phyloP scores from a whole-genome alignment of 2,888 invertebrate genomes.

The Acleris sparsana region DNA sequence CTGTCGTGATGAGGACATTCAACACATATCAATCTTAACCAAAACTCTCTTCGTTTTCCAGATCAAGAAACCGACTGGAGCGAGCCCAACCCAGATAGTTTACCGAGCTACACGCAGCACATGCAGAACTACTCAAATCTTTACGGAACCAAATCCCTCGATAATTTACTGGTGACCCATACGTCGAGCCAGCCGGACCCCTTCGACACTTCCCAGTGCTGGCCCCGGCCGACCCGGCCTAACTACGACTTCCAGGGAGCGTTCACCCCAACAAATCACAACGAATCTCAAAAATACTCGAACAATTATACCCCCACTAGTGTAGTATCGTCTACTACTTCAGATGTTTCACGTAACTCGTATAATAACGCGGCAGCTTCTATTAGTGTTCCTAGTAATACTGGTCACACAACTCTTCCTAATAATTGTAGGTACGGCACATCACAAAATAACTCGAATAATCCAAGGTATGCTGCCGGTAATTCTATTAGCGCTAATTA shows the following conservation, averaged over 20 bases:
- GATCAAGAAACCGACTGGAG: slow-evolving; percentile 66
- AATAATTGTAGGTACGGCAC: slow-evolving; percentile 25
- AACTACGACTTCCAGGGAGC: slow-evolving; percentile 50
- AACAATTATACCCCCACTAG: slow-evolving; percentile 45
- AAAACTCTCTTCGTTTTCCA: slow-evolving; percentile 47
- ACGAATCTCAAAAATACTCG: slow-evolving; percentile 65
- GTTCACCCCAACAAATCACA: slow-evolving; percentile 43
- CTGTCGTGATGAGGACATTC: too few species aligned
- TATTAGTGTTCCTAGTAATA: slow-evolving; percentile 42
- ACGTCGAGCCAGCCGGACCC: slow-evolving; percentile 56
- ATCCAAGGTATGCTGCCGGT: slow-evolving; percentile 1
- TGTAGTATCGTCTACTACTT: slow-evolving; percentile 39
- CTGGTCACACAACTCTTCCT: slow-evolving; percentile 16
- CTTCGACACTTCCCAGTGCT: slow-evolving; percentile 68
- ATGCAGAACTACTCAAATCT: slow-evolving; percentile 55
- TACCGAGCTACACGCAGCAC: slow-evolving; percentile 58
- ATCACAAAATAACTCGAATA: slow-evolving; percentile 10
- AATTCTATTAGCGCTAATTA: slow-evolving; percentile 22
- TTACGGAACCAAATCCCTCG: slow-evolving; percentile 72
- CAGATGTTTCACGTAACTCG: slow-evolving; percentile 42
- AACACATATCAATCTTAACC: neutral
- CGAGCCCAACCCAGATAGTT: slow-evolving; percentile 70
- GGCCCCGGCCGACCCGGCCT: slow-evolving; percentile 52
- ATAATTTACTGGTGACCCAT: slow-evolving; percentile 57
- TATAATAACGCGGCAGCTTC: slow-evolving; percentile 60